Base-by-base conservation (phyloP, 1,140 invertebrate genomes). In the Hormaphis cornu region DNA sequence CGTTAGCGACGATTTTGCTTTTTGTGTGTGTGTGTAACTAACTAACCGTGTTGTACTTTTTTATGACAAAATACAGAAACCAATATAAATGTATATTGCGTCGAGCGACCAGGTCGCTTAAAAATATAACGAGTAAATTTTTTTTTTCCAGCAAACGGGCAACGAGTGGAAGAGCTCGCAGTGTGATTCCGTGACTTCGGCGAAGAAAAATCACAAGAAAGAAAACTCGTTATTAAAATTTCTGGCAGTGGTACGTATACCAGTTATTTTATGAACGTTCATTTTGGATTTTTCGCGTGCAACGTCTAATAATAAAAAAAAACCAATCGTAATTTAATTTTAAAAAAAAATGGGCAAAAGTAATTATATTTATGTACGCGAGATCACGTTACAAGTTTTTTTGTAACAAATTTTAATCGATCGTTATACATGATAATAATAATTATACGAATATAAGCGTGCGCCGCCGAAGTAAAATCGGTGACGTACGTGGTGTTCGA, bases 181-280 rank as follows among this genome's bases (percentile, higher is more conserved):
- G 8, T 71, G 70, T 26, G 30, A 59, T 42, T 1, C 70, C 7
- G 46, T 52, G 20, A 58, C 46, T 20, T 40, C 56, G 5, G 16
- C 37, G 10, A 71, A 71, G 75, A 78, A 35, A 9, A 59, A 24
- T 14, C 40, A 61, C 22, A 71, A 71, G 28, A 78, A 80, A 50
- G 80, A 81, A 69, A 83, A 83, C 79, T 83, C 84, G 16, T 75
- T 85, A 71, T 78, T 85, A 35, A 84, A 85, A 78, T 83, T 84
- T 75, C 77, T 85, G 71, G 84, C 84, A 66, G 79, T 85, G 79
- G 84, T 85, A 80, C 84, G 83, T 84, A 74, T 72, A 35, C n/a
- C 18, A 1, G 16, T 18, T 16, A 42, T 42, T 42, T 1, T 4
- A 44, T 14, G 3, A 24, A 26, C 22, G 14, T 48, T 24, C n/a